These are phyloP conservation scores for Dipodomys merriami DNA, from an alignment of 2,113 vertebrate species.

Conservation along the genomic window DNA sequence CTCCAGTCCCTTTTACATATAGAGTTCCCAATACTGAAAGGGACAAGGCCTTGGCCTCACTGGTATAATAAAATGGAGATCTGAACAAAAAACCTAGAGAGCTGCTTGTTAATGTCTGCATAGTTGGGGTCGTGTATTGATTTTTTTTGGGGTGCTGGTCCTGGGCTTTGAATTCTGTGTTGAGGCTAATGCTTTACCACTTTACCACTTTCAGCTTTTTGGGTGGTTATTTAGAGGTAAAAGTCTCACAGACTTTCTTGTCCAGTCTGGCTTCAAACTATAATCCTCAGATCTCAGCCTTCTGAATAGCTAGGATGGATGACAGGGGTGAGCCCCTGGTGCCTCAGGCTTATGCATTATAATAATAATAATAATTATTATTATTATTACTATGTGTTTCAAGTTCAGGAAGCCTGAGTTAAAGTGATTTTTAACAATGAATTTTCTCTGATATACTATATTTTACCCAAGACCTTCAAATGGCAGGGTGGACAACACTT, in stretches of 20 bases:
- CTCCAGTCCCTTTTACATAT: not conserved
- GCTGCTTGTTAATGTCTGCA: accelerated
- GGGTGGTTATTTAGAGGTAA: too few species aligned
- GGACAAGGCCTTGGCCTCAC: too few species aligned
- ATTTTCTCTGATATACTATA: not conserved
- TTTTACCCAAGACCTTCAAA: not conserved
- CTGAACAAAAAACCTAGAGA: not conserved
- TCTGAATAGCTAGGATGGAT: too few species aligned
- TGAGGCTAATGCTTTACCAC: too few species aligned
- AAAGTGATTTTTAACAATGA: not conserved
- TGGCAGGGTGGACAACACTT: not conserved
- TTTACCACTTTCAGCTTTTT: too few species aligned
- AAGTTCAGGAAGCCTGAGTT: not conserved
- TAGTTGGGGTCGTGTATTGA: accelerated
- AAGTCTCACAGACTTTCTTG: too few species aligned
- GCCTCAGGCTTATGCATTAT: too few species aligned
- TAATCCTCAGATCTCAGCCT: too few species aligned
- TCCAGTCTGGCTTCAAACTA: too few species aligned
- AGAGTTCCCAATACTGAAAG: not conserved
- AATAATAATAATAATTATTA: too few species aligned
- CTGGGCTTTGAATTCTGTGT: too few species aligned
- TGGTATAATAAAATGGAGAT: not conserved
- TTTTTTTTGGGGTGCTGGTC: not conserved
- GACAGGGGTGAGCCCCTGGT: too few species aligned
- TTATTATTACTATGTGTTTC: not conserved